Evolutionary conservation across 2,113 vertebrate genomes (phyloP).

Genomic region (Pongo pygmaeus): DNA sequence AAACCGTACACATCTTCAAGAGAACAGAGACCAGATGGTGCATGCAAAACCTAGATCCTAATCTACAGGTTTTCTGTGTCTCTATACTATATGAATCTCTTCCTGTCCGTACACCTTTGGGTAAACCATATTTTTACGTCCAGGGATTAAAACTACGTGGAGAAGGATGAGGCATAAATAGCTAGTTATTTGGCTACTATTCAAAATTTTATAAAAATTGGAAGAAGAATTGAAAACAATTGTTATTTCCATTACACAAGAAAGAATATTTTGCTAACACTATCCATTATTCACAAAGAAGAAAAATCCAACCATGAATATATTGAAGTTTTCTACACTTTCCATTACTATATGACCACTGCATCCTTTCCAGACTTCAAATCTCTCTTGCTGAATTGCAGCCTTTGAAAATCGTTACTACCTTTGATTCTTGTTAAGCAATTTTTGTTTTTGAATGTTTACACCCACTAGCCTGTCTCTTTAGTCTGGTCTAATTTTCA

Average conservation of each 20-base stretch:
- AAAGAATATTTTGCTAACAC: background rate
- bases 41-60: background rate
- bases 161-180: background rate
- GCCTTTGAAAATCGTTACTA: background rate
- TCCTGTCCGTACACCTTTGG: background rate
- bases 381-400: background rate
- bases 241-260: background rate
- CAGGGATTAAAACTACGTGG: background rate
- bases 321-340: background rate
- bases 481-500: background rate
- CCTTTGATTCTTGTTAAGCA: background rate
- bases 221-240: background rate
- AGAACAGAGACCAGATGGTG: background rate
- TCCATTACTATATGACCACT: background rate
- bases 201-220: slow-evolving; percentile 2
- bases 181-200: background rate
- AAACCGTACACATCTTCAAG: background rate
- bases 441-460: background rate
- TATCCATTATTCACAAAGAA: background rate
- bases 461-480: background rate
- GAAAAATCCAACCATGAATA: background rate
- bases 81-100: background rate
- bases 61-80: background rate
- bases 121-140: background rate
- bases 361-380: background rate